Percentiles rank a stretch among this genome's conserved stretches.
phyloP scores from a whole-genome alignment of 2,888 invertebrate genomes.

The Apomyelois bistriatella region DNA sequence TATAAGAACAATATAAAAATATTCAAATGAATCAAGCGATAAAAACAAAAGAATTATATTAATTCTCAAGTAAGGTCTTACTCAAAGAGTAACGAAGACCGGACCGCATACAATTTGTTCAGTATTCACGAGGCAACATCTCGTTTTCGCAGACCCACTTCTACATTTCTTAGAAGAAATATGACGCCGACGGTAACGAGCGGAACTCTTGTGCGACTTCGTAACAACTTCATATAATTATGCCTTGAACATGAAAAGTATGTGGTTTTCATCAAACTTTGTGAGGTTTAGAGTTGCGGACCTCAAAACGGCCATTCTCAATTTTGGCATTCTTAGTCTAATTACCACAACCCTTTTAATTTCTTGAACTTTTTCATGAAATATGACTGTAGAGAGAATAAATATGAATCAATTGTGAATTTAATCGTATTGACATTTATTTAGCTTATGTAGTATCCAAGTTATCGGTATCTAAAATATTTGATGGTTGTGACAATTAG shows the following conservation, averaged over 20 bases:
- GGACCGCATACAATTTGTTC: not conserved
- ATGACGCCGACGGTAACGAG: constrained; percentile 7
- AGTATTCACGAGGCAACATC: not conserved
- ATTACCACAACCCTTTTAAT: too few species aligned
- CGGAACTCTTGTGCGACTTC: not conserved
- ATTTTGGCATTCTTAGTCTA: too few species aligned
- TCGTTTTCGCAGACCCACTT: not conserved
- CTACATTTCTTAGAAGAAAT: constrained; percentile 2
- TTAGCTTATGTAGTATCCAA: too few species aligned
- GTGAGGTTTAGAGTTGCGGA: too few species aligned
- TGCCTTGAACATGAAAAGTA: not conserved
- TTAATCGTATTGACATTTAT: too few species aligned
- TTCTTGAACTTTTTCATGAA: too few species aligned
- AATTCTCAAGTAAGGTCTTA: not conserved
- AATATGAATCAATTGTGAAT: too few species aligned
- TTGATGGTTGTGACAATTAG: too few species aligned
- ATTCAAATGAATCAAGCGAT: not conserved
- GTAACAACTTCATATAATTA: not conserved
- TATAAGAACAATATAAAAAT: too few species aligned
- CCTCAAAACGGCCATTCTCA: too few species aligned
- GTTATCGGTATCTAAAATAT: too few species aligned
- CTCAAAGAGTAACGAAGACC: constrained; percentile 5
- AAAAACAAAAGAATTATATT: not conserved
- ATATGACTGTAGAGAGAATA: too few species aligned
- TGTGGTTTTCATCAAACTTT: not conserved